phyloP scores from a whole-genome alignment of 2,888 invertebrate genomes.

The Metacarcinus magister region DNA sequence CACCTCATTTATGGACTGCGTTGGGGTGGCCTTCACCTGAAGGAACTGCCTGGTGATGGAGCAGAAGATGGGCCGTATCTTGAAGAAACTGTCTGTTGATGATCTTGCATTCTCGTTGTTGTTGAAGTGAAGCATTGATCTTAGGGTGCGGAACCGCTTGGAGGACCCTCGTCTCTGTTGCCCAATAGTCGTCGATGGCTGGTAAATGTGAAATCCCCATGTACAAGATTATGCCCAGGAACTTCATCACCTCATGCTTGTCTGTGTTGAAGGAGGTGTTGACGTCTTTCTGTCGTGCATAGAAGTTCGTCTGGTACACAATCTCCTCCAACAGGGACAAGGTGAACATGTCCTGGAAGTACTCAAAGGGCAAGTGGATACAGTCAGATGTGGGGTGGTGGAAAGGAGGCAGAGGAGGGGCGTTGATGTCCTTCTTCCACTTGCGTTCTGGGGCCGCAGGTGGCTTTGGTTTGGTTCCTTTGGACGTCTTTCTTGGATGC shows the following conservation, averaged over 20 bases:
- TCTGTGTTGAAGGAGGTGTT: constrained; percentile 57
- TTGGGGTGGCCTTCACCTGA: constrained; percentile 35
- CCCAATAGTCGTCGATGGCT: constrained; percentile 69
- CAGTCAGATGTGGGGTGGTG: not conserved
- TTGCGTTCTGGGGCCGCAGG: not conserved
- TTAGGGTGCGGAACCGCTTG: constrained; percentile 58
- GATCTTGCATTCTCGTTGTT: constrained; percentile 52
- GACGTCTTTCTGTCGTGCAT: constrained; percentile 62
- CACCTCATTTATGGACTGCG: constrained; percentile 70
- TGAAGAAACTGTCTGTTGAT: constrained; percentile 62
- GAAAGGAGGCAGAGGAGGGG: constrained; percentile 38
- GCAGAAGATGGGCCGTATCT: constrained; percentile 66
- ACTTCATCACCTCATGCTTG: constrained; percentile 42
- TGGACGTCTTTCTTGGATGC: not conserved
- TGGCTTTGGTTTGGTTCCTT: not conserved
- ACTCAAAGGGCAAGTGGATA: constrained; percentile 30
- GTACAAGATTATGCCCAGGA: constrained; percentile 59
- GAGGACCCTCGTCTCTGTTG: constrained; percentile 61
- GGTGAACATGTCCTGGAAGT: constrained; percentile 61
- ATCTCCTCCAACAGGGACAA: constrained; percentile 62
- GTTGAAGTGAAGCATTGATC: constrained; percentile 65
- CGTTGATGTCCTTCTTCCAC: constrained; percentile 68
- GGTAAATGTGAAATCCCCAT: constrained; percentile 67
- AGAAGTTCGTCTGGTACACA: constrained; percentile 71
- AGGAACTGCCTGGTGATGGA: constrained; percentile 55